Evolutionary conservation across 2,888 invertebrate species (phyloP).

Genomic region (Papilio protenor): DNA sequence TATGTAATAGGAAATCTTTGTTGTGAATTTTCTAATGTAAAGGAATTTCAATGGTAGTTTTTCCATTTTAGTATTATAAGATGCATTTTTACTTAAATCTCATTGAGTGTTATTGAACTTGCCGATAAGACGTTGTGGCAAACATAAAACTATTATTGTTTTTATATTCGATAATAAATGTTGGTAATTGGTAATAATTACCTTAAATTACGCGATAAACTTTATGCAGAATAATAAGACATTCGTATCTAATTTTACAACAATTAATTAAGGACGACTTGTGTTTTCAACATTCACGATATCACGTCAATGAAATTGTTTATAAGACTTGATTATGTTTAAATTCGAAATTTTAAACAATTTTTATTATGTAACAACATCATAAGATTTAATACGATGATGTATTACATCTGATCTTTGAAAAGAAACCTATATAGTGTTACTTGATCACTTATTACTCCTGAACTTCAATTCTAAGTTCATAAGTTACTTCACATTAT

Average conservation of each 20-base stretch:
- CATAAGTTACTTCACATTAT: no score
- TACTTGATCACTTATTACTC: no score
- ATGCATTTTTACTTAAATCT: conserved; percentile 24
- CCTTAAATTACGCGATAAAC: conserved; percentile 18
- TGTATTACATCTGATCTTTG: background rate
- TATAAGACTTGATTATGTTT: background rate
- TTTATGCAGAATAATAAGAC: background rate
- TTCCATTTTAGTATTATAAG: conserved; percentile 21
- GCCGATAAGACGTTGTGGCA: conserved; percentile 24
- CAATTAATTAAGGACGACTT: conserved; percentile 26
- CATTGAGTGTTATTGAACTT: conserved; percentile 35
- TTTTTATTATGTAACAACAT: background rate
- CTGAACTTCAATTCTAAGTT: no score
- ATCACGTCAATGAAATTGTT: background rate
- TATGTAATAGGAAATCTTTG: conserved; percentile 2
- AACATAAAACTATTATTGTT: conserved; percentile 12
- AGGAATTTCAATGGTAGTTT: background rate
- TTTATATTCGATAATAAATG: conserved; percentile 17
- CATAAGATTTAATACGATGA: background rate
- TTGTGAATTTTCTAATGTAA: background rate
- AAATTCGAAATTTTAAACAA: no score
- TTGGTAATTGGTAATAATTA: conserved; percentile 29
- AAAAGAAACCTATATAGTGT: no score
- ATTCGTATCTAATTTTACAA: conserved; percentile 16
- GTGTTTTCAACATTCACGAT: background rate